These are phyloP conservation scores for Cotesia glomerata DNA, from an alignment of 1,140 invertebrate species.

Conservation along the genomic window DNA sequence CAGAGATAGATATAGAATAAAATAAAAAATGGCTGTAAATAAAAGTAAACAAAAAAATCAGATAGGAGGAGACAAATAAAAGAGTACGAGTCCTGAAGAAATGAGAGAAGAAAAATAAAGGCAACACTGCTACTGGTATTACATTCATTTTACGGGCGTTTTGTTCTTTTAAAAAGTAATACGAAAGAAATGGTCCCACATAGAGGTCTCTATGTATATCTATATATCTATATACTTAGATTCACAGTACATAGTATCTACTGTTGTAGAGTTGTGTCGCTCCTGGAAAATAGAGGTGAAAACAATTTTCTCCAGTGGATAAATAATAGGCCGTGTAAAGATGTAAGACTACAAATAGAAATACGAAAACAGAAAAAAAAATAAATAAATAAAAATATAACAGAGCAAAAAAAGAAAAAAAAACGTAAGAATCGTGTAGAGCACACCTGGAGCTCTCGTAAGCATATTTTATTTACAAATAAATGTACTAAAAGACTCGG, in stretches of 20 bases:
- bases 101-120: conserved; percentile 9
- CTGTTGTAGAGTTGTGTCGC: neutral
- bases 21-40: neutral
- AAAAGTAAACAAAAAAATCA: neutral
- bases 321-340: conserved; percentile 4
- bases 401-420: neutral
- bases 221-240: neutral
- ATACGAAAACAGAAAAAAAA: neutral
- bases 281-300: neutral
- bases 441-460: conserved; percentile 9
- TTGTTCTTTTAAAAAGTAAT: conserved; percentile 20
- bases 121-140: neutral
- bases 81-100: neutral
- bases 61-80: neutral
- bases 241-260: too few relatives aligned
- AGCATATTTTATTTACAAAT: conserved; percentile 20
- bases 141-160: conserved; percentile 24
- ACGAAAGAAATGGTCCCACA: neutral
- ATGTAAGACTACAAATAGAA: too few relatives aligned
- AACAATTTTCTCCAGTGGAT: conserved; percentile 16
- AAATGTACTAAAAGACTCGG: neutral
- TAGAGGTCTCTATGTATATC: neutral
- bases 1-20: neutral
- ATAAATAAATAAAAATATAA: neutral
- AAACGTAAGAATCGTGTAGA: neutral